These are phyloP conservation scores for Perca flavescens DNA, from an alignment of 2,113 vertebrate genomes.

Conservation along the genomic window DNA sequence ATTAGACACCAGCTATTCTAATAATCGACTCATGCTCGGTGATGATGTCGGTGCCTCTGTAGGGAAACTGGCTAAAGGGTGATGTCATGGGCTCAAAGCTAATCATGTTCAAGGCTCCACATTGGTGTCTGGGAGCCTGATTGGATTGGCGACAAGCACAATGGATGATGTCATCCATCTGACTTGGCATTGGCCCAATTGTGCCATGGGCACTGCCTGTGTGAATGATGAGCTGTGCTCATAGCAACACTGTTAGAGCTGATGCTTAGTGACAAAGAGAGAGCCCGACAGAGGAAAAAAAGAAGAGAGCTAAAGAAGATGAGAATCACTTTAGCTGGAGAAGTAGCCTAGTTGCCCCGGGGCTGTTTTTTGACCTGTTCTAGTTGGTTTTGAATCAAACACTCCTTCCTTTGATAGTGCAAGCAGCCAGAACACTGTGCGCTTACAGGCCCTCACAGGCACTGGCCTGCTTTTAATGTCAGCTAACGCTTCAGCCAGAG, in stretches of 20 bases:
- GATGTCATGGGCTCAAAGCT: slow-evolving; percentile 67
- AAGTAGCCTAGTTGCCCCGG: slow-evolving; percentile 22
- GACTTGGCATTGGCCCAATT: slow-evolving; percentile 68
- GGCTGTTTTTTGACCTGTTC: slow-evolving; percentile 45
- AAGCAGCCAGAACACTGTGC: slow-evolving; percentile 12
- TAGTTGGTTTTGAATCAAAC: slow-evolving; percentile 44
- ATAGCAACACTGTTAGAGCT: slow-evolving; percentile 57
- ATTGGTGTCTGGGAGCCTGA: slow-evolving; percentile 62
- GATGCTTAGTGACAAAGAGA: slow-evolving; percentile 51
- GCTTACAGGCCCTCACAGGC: slow-evolving; percentile 58
- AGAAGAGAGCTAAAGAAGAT: slow-evolving; percentile 2
- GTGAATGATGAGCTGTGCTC: slow-evolving; percentile 66
- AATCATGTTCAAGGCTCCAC: slow-evolving; percentile 61
- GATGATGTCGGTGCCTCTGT: slow-evolving; percentile 63
- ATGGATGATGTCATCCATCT: slow-evolving; percentile 76
- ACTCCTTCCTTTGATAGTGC: slow-evolving; percentile 32
- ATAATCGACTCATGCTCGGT: slow-evolving; percentile 60
- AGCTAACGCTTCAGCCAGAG: slow-evolving; percentile 33
- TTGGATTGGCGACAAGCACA: slow-evolving; percentile 62
- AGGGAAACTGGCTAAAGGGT: slow-evolving; percentile 52
- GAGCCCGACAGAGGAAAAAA: slow-evolving; percentile 7
- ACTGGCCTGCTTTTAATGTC: slow-evolving; percentile 39
- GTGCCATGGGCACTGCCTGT: slow-evolving; percentile 57
- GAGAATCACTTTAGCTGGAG: slow-evolving; percentile 27
- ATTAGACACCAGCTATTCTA: slow-evolving; percentile 50